Evolutionary conservation across 2,888 invertebrate species (phyloP).

Genomic region (Automeris io): DNA sequence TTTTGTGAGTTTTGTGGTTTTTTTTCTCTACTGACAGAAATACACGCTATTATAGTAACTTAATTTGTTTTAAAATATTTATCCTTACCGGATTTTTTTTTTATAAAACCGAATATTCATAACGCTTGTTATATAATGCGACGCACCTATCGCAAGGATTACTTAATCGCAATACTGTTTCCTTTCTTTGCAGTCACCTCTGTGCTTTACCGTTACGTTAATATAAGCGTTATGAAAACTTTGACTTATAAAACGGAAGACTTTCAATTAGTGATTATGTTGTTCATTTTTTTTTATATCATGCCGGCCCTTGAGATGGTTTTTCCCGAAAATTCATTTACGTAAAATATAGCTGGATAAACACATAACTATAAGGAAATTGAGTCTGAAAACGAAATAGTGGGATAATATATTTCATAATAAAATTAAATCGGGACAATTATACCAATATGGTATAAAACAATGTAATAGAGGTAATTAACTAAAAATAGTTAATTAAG

Average conservation of each 20-base stretch:
- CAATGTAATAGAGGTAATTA: too few species aligned
- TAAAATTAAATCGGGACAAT: too few species aligned
- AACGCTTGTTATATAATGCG: background rate
- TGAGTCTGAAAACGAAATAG: too few species aligned
- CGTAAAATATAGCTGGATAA: background rate
- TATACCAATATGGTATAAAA: too few species aligned
- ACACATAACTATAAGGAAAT: too few species aligned
- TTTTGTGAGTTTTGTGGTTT: background rate
- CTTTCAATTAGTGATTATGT: conserved; percentile 9
- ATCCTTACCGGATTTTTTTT: background rate
- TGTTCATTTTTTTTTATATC: background rate
- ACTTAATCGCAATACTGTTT: background rate
- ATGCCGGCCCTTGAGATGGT: conserved; percentile 4
- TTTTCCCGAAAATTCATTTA: conserved; percentile 5
- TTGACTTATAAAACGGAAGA: conserved; percentile 7
- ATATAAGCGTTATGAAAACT: background rate
- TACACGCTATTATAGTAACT: background rate
- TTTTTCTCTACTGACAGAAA: background rate
- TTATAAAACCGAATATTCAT: conserved; percentile 1
- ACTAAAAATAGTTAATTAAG: too few species aligned
- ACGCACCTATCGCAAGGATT: background rate
- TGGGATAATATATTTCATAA: too few species aligned
- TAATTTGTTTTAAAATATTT: background rate
- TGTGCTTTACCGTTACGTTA: background rate
- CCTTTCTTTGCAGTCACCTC: background rate